These are phyloP conservation scores for Spea hammondii DNA, from an alignment of 2,797 vertebrate species.

Conservation along the genomic window DNA sequence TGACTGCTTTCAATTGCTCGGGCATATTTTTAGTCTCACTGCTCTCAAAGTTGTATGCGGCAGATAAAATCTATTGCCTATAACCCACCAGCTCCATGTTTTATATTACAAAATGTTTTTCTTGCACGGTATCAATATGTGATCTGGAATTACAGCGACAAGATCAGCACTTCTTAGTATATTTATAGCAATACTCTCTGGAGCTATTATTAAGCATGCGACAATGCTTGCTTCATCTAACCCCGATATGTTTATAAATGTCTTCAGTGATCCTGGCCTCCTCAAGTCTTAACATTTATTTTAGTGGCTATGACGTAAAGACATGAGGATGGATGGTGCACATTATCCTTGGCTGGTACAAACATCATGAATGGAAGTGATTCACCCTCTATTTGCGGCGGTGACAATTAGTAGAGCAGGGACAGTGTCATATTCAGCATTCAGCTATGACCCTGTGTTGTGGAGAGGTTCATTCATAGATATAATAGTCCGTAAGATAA, in stretches of 20 bases:
- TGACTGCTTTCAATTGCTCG: too few relatives aligned
- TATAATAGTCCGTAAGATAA: constrained; percentile 26
- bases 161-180: not conserved
- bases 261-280: not conserved
- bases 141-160: not conserved
- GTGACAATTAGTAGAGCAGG: constrained; percentile 26
- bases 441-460: constrained; percentile 29
- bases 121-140: not conserved
- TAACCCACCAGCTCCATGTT: not conserved
- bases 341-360: constrained; percentile 15
- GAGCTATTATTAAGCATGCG: not conserved
- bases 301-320: not conserved
- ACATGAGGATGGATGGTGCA: constrained; percentile 2
- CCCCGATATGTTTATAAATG: constrained; percentile 5
- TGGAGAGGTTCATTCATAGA: constrained; percentile 23
- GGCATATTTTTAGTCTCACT: too few relatives aligned
- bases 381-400: constrained; percentile 30
- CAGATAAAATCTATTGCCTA: too few relatives aligned
- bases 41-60: too few relatives aligned
- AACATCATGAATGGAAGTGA: constrained; percentile 36
- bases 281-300: not conserved
- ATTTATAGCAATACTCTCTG: constrained; percentile 14
- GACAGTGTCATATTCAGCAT: constrained; percentile 23
- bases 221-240: not conserved
- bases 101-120: not conserved